A percentile compares a stretch with the other conserved stretches of the same genome.
Conservation (phyloP, 2,888 invertebrate genomes). For the Dromius quadrimaculatus region DNA sequence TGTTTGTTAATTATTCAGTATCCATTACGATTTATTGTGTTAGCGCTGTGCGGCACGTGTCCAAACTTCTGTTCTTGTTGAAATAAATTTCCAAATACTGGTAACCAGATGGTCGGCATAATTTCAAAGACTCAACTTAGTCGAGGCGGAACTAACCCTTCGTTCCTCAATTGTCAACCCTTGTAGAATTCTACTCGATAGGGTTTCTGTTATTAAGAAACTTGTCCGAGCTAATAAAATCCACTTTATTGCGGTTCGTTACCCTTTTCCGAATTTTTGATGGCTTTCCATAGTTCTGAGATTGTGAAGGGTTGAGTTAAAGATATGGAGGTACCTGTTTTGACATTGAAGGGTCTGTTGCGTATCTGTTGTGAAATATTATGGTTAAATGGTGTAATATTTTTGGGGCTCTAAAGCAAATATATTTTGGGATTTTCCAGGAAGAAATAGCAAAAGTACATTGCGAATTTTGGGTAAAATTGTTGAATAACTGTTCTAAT, state of each 20-base stretch:
- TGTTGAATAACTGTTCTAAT: conserved; percentile 1
- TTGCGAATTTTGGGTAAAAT: conserved; percentile 1
- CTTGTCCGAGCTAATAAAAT: conserved; percentile 43
- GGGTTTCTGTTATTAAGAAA: conserved; percentile 36
- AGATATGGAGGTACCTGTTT: conserved; percentile 29
- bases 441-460: conserved; percentile 1
- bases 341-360: conserved; percentile 1
- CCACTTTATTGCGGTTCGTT: conserved; percentile 41
- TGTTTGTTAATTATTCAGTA: no score
- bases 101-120: conserved; percentile 11
- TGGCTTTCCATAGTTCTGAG: not conserved
- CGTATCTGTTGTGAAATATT: conserved; percentile 18
- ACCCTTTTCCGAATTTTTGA: conserved; percentile 20
- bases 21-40: no score
- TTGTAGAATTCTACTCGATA: conserved; percentile 20
- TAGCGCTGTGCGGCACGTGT: no score
- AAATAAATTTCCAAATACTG: no score
- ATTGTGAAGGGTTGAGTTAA: conserved; percentile 25
- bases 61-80: no score
- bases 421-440: not conserved
- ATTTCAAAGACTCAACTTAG: conserved; percentile 25
- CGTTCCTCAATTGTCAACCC: conserved; percentile 22
- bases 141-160: conserved; percentile 29
- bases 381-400: conserved; percentile 21
- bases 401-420: conserved; percentile 2